A percentile compares a stretch with the other conserved stretches of the same genome.
These are phyloP conservation scores for Gastrophysa polygoni DNA, from an alignment of 2,888 invertebrate species.

Conservation along the genomic window DNA sequence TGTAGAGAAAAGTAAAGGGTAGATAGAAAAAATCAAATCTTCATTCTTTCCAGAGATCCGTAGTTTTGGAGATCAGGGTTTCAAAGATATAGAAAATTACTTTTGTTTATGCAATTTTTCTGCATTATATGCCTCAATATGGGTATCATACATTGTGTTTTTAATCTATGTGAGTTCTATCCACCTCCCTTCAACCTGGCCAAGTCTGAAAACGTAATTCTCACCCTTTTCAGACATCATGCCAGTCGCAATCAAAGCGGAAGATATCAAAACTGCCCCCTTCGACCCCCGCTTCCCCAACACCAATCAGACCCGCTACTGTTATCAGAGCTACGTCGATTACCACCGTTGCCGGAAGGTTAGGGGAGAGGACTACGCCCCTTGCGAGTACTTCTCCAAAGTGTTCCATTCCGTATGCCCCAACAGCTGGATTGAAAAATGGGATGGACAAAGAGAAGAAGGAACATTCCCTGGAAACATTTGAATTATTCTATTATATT, in stretches of 20 bases:
- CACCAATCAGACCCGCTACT: slow-evolving; percentile 92
- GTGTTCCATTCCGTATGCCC: slow-evolving; percentile 85
- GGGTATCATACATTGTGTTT: no score
- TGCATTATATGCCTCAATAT: no score
- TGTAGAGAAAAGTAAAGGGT: no score
- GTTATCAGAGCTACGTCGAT: slow-evolving; percentile 92
- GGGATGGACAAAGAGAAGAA: slow-evolving; percentile 80
- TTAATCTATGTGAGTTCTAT: no score
- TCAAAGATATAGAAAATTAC: no score
- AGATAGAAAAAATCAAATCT: no score
- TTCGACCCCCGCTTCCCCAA: slow-evolving; percentile 98
- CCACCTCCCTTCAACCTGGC: no score
- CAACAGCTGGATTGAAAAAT: slow-evolving; percentile 84
- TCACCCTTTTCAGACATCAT: slow-evolving; percentile 34
- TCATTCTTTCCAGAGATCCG: no score
- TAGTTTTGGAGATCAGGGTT: no score
- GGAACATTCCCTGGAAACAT: slow-evolving; percentile 82
- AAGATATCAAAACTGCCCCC: slow-evolving; percentile 76
- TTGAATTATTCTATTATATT: slow-evolving; percentile 52
- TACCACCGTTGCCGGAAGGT: slow-evolving; percentile 90
- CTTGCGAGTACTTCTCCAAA: slow-evolving; percentile 90
- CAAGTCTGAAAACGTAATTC: neutral
- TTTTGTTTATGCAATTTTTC: no score
- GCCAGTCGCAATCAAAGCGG: slow-evolving; percentile 55
- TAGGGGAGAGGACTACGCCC: slow-evolving; percentile 84